These are phyloP conservation scores for Carollia perspicillata DNA, from an alignment of 2,113 vertebrate species.

Conservation along the genomic window DNA sequence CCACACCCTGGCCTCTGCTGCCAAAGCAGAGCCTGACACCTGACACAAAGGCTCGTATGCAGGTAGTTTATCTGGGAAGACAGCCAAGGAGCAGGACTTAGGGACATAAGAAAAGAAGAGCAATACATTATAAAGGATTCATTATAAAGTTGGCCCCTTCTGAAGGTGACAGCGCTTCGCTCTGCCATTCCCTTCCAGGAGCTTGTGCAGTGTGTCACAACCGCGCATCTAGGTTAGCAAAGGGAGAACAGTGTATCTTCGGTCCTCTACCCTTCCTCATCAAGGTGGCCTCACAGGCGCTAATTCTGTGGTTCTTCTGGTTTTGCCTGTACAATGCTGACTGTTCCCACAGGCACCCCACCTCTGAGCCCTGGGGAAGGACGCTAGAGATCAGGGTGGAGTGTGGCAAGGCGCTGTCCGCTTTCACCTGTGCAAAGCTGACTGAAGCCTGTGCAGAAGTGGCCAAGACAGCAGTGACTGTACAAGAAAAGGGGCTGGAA, in stretches of 20 bases:
- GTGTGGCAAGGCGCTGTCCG: too few species aligned
- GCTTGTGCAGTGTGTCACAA: not conserved
- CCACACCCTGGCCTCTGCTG: accelerated
- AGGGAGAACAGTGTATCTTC: not conserved
- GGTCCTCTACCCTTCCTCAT: not conserved
- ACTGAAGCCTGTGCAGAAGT: not conserved
- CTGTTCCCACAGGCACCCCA: too few species aligned
- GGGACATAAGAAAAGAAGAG: not conserved
- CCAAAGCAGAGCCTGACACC: not conserved
- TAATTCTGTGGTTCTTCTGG: not conserved
- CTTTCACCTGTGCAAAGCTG: not conserved
- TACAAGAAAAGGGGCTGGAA: not conserved
- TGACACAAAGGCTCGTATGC: not conserved
- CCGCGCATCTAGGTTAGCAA: not conserved
- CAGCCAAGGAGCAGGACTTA: not conserved
- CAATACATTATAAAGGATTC: not conserved
- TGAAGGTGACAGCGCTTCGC: not conserved
- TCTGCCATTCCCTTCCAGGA: not conserved
- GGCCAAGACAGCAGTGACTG: too few species aligned
- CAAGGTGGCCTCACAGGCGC: not conserved
- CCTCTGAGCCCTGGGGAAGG: not conserved
- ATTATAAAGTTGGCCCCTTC: not conserved
- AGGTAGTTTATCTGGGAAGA: not conserved
- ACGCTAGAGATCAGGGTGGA: not conserved
- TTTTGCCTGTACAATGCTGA: not conserved